Evolutionary conservation across 2,113 vertebrate species (phyloP).

Genomic region (Peromyscus californicus): DNA sequence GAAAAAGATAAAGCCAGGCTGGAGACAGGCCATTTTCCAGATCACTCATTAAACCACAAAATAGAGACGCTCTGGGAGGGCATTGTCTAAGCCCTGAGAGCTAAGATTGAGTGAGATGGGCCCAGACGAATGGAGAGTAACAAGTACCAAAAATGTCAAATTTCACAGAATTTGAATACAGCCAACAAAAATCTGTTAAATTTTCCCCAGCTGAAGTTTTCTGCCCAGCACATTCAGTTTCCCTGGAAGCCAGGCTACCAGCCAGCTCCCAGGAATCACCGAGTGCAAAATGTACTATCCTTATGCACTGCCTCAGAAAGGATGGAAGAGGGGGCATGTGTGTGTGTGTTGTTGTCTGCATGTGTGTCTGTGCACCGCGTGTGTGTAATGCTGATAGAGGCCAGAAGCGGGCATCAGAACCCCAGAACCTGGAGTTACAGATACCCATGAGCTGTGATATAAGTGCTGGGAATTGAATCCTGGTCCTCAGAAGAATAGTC

Average conservation of each 20-base stretch:
- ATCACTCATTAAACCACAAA: background rate
- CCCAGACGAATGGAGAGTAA: background rate
- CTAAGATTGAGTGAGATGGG: background rate
- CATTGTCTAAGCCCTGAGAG: background rate
- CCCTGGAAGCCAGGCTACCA: background rate
- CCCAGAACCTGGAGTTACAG: background rate
- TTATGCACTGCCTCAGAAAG: background rate
- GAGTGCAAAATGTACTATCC: background rate
- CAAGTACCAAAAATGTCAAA: constrained; percentile 32
- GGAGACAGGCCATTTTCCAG: background rate
- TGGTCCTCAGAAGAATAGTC: background rate
- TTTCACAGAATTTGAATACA: constrained; percentile 31
- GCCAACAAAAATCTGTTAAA: background rate
- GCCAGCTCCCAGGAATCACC: background rate
- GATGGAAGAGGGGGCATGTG: background rate
- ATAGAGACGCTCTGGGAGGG: background rate
- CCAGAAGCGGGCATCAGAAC: background rate
- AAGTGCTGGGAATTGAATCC: background rate
- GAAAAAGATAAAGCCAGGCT: background rate
- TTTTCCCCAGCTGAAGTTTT: background rate
- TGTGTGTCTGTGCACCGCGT: background rate
- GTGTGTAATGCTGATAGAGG: background rate
- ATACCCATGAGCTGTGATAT: background rate
- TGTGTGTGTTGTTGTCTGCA: no score
- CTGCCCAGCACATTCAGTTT: background rate